Evolutionary conservation across 1,140 invertebrate genomes (phyloP), one percentile per base, ranked within the genome.

Genomic region (Zaprionus nigranus): DNA sequence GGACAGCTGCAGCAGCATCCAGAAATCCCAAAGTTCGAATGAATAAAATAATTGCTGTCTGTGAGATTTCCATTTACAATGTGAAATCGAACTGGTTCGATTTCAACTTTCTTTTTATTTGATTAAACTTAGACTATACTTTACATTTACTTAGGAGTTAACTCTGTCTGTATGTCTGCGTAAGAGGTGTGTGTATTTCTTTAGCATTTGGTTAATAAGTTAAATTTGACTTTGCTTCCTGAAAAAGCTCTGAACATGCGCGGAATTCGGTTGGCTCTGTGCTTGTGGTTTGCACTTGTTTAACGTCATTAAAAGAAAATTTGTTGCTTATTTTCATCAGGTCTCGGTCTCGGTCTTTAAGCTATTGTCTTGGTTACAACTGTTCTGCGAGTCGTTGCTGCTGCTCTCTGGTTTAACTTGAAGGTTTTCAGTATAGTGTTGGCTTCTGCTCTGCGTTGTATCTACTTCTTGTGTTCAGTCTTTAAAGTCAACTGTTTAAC

Each of bases 191-290:
- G 17, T 36, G 24, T 54, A 71, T 68, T 80, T 77, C 67, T 76
- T 68, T 75, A 70, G 63, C 71, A 80, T 78, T 86, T 88, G 70
- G 65, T 81, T 84, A 87, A 87, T 87, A 87, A 87, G 84, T 87
- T 87, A 84, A 88, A 78, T 75, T 78, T 87, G 83, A 87, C 80
- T 88, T 75, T 68, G 70, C 20, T 66, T 56, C 11, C 28, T 64
- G 58, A 13, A 67, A 60, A 72, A 65, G 61, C 46, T 26, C 43
- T 57, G 58, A 56, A 73, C 12, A 81, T 59, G 57, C 38, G 62
- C 72, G 75, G 62, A 72, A 61, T 66, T 71, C 40, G 49, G 51
- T 20, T 24, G 51, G 34, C 17, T 17, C 43, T 59, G 54, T 36
- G 22, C n/a, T 67, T 74, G 64, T 61, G 57, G 57, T 36, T 61